These are phyloP conservation scores for Drosophila burlai DNA, from an alignment of 1,140 invertebrate species.

Conservation along the genomic window DNA sequence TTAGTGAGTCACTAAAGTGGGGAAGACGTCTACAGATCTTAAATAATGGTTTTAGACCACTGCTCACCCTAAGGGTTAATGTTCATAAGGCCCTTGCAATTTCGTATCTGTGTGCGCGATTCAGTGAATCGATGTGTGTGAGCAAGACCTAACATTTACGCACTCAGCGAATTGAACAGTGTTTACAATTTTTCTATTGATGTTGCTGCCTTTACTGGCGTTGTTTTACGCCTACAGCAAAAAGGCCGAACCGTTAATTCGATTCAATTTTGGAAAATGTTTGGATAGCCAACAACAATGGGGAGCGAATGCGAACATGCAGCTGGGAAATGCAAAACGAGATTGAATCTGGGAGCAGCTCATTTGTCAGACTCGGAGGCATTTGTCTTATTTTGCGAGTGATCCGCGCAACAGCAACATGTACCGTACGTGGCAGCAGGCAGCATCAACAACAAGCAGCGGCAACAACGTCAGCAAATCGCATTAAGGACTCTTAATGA, in stretches of 20 bases:
- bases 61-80: conserved; percentile 46
- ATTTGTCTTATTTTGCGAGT: conserved; percentile 70
- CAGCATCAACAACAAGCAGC: conserved; percentile 15
- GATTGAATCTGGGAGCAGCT: conserved; percentile 38
- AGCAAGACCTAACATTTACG: conserved; percentile 55
- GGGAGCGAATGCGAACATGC: conserved; percentile 48
- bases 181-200: conserved; percentile 83
- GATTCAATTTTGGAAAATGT: conserved; percentile 79
- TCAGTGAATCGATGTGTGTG: conserved; percentile 8
- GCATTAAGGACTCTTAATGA: conserved; percentile 84
- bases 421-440: conserved; percentile 42
- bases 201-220: conserved; percentile 36
- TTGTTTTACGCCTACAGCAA: conserved; percentile 76
- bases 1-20: background rate
- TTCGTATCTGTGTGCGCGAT: conserved; percentile 1
- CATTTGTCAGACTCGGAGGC: conserved; percentile 61
- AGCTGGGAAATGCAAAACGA: conserved; percentile 69
- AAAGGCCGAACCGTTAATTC: conserved; percentile 77
- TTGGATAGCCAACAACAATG: conserved; percentile 51
- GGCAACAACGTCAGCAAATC: conserved; percentile 77
- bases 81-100: conserved; percentile 20
- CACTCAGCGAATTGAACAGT: conserved; percentile 64
- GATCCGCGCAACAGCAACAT: conserved; percentile 32
- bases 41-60: background rate
- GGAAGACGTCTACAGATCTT: background rate